Conservation (phyloP, 2,113 vertebrate genomes). For the Thymallus thymallus region DNA sequence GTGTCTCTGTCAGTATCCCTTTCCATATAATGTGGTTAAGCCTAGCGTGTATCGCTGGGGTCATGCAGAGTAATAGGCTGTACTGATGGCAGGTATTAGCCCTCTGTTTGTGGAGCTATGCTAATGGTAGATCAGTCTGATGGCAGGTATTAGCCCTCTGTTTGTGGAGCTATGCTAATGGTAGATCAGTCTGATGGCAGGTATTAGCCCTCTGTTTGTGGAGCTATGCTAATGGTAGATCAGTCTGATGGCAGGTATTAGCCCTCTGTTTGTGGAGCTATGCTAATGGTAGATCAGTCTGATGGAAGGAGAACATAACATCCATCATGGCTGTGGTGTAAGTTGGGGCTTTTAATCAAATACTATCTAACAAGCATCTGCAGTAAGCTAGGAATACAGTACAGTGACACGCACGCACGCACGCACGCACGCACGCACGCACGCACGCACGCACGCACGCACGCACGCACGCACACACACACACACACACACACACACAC, state of each 20-base stretch:
- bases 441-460: background rate
- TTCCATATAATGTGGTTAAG: conserved; percentile 13
- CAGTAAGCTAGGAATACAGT: background rate
- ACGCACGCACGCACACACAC: conserved; percentile 15
- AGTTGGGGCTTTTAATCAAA: conserved; percentile 8
- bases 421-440: conserved; percentile 5
- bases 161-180: conserved; percentile 32
- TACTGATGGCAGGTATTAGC: conserved; percentile 16
- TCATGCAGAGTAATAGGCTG: conserved; percentile 26
- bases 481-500: background rate
- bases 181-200: conserved; percentile 8
- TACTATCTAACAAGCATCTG: background rate
- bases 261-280: no score
- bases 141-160: background rate
- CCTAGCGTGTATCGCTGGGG: conserved; percentile 13
- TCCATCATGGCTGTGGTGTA: conserved; percentile 27
- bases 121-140: conserved; percentile 20
- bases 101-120: conserved; percentile 20
- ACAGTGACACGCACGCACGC: conserved; percentile 2
- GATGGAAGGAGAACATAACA: conserved; percentile 13
- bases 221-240: conserved; percentile 26
- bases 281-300: conserved; percentile 20
- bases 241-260: no score
- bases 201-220: background rate
- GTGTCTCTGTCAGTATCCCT: conserved; percentile 1